These are phyloP conservation scores for Orthosia cruda DNA, from an alignment of 2,888 invertebrate genomes.

Conservation along the genomic window DNA sequence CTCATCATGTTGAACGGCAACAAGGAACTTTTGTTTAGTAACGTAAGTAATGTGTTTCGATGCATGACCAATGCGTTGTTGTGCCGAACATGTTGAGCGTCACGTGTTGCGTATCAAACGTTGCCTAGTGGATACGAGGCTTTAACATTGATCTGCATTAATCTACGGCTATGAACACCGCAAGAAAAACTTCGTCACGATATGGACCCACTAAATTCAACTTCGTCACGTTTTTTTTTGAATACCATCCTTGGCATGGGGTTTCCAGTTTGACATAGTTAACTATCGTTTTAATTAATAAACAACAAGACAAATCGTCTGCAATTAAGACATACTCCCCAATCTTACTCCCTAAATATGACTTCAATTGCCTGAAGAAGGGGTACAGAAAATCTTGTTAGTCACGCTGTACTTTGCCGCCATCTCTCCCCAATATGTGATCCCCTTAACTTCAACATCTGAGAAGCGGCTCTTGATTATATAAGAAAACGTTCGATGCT, in stretches of 20 bases:
- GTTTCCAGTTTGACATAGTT: neutral
- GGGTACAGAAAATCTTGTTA: constrained; percentile 47
- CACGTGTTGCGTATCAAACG: no score
- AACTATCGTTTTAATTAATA: neutral
- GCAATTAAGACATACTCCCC: neutral
- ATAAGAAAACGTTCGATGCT: constrained; percentile 86
- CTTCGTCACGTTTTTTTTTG: neutral
- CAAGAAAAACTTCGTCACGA: neutral
- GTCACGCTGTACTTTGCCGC: constrained; percentile 47
- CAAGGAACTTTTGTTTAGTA: no score
- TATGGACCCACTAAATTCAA: neutral
- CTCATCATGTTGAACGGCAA: no score
- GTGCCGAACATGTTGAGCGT: no score
- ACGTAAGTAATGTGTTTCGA: no score
- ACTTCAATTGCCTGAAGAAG: constrained; percentile 16
- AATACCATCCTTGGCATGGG: neutral
- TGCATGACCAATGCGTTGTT: no score
- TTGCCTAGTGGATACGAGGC: no score
- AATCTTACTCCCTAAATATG: constrained; percentile 7
- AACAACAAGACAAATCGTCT: constrained; percentile 8
- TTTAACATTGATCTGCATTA: no score
- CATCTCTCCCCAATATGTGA: constrained; percentile 42
- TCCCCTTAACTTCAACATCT: constrained; percentile 70
- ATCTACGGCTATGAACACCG: no score
- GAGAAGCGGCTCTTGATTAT: constrained; percentile 83